Conservation (phyloP, 2,888 invertebrate species). For the Pheosia tremula region DNA sequence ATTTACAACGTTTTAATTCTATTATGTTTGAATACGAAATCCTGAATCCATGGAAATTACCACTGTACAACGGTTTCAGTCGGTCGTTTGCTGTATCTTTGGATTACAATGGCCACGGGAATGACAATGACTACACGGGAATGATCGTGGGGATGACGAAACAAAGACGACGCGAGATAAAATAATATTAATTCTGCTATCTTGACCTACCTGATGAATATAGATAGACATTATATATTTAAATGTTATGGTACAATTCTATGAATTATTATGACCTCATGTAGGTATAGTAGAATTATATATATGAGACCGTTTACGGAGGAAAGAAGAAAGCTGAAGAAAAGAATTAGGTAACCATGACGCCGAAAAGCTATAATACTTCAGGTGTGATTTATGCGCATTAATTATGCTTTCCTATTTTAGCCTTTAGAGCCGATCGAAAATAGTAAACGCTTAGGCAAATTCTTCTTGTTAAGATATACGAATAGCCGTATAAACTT, state of each 20-base stretch:
- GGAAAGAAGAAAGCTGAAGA: too few species aligned
- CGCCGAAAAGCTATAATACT: background rate
- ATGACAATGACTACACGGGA: background rate
- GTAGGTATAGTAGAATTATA: too few species aligned
- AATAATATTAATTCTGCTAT: too few species aligned
- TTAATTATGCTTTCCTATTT: constrained; percentile 9
- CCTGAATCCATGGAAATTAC: constrained; percentile 33
- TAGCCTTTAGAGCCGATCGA: background rate
- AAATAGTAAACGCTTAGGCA: background rate
- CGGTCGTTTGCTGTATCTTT: constrained; percentile 19
- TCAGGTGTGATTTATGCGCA: constrained; percentile 35
- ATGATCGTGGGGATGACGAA: background rate
- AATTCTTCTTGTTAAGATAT: constrained; percentile 18
- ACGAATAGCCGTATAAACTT: constrained; percentile 17
- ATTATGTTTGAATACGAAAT: constrained; percentile 38
- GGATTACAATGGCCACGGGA: constrained; percentile 10
- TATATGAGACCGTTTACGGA: too few species aligned
- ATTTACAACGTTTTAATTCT: constrained; percentile 48
- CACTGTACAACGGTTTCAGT: constrained; percentile 18
- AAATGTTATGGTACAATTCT: too few species aligned
- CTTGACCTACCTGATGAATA: too few species aligned
- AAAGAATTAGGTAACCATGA: too few species aligned
- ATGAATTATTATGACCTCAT: too few species aligned
- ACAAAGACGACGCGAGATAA: background rate
- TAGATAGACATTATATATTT: too few species aligned